A percentile compares a stretch with the other conserved stretches of the same genome.
phyloP scores from a whole-genome alignment of 2,888 invertebrate genomes.

The Hesperia comma region DNA sequence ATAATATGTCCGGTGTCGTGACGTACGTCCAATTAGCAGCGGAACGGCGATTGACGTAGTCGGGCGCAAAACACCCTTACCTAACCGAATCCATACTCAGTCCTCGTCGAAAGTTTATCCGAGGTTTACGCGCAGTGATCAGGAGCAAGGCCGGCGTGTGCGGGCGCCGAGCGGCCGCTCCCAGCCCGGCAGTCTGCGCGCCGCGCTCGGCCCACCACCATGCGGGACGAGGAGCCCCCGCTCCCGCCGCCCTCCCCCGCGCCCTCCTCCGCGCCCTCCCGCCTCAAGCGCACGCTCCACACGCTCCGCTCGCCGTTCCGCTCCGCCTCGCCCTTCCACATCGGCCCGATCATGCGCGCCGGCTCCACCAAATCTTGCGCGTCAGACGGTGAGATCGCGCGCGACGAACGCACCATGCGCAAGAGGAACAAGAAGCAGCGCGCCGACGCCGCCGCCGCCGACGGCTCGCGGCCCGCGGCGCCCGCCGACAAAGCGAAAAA shows the following conservation, averaged over 20 bases:
- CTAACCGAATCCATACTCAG: constrained; percentile 42
- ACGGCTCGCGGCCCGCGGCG: constrained; percentile 60
- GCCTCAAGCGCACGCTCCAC: constrained; percentile 77
- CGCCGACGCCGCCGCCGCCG: constrained; percentile 63
- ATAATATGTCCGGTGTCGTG: constrained; percentile 30
- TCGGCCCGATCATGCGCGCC: constrained; percentile 75
- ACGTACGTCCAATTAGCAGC: constrained; percentile 28
- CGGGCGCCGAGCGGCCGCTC: constrained; percentile 49
- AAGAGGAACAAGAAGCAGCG: constrained; percentile 79
- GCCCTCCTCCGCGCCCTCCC: too few species aligned
- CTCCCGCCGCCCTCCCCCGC: constrained; percentile 53
- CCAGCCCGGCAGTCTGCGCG: constrained; percentile 60
- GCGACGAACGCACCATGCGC: constrained; percentile 80
- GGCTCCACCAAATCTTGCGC: constrained; percentile 73
- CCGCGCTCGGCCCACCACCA: constrained; percentile 63
- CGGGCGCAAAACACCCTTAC: constrained; percentile 44
- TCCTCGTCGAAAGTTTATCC: constrained; percentile 65
- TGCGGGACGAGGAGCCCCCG: constrained; percentile 66
- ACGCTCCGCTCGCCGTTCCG: constrained; percentile 80
- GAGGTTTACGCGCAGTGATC: constrained; percentile 62
- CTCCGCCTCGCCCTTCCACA: constrained; percentile 80
- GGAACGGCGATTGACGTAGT: constrained; percentile 31
- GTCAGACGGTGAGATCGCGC: constrained; percentile 78
- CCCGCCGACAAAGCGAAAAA: constrained; percentile 72
- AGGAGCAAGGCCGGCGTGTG: constrained; percentile 65